Percentiles rank a stretch among this genome's conserved stretches.
These are phyloP conservation scores for Drepana arcuata DNA, from an alignment of 1,140 invertebrate species.

Conservation along the genomic window DNA sequence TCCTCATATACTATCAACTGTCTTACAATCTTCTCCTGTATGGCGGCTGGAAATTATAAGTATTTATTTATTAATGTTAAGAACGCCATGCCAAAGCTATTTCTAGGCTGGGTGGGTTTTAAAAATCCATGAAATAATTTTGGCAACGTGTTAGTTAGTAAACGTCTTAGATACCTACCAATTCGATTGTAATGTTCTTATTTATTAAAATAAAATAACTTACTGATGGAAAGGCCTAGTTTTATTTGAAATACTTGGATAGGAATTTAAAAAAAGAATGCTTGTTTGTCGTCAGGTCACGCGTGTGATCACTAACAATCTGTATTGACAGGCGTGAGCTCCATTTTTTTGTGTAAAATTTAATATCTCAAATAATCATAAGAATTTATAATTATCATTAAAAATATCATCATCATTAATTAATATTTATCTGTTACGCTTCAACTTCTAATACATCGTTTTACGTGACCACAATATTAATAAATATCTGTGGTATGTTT, in stretches of 20 bases:
- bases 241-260: constrained; percentile 5
- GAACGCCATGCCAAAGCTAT: constrained; percentile 35
- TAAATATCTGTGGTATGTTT: too few relatives aligned
- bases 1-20: too few relatives aligned
- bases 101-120: constrained; percentile 53
- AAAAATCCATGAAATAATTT: constrained; percentile 42
- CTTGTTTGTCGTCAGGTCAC: background rate
- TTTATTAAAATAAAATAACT: background rate
- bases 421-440: too few relatives aligned
- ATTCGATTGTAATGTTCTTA: constrained; percentile 16
- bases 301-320: background rate
- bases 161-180: constrained; percentile 3
- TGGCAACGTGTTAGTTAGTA: constrained; percentile 24
- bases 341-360: too few relatives aligned
- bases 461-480: too few relatives aligned
- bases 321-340: background rate
- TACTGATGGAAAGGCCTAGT: background rate
- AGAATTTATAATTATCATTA: too few relatives aligned
- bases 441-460: too few relatives aligned
- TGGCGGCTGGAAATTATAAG: constrained; percentile 2
- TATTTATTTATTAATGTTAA: too few relatives aligned
- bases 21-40: too few relatives aligned
- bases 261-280: constrained; percentile 2
- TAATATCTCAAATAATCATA: too few relatives aligned
- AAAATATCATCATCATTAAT: too few relatives aligned